Percentiles rank a stretch among this genome's conserved stretches.
These are phyloP conservation scores for Gymnocypris eckloni DNA, from an alignment of 2,797 vertebrate genomes.

Conservation along the genomic window DNA sequence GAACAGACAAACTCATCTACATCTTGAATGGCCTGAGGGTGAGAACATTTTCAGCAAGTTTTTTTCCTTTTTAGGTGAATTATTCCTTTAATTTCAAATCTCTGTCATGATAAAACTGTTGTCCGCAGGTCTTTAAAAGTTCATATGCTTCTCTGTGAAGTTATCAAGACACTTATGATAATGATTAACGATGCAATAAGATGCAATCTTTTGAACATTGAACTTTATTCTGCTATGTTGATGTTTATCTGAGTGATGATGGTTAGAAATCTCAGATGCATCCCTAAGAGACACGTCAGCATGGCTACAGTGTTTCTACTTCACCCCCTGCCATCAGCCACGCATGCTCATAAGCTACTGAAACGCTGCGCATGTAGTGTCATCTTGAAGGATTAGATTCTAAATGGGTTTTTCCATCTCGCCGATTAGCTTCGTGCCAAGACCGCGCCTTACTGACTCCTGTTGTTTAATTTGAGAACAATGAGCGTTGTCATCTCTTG, in stretches of 20 bases:
- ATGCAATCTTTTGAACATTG: slow-evolving; percentile 24
- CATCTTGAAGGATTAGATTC: slow-evolving; percentile 82
- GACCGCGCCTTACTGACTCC: slow-evolving; percentile 71
- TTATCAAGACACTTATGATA: background rate
- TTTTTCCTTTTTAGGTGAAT: background rate
- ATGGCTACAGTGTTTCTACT: slow-evolving; percentile 71
- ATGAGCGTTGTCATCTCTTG: slow-evolving; percentile 50
- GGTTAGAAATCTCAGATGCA: slow-evolving; percentile 58
- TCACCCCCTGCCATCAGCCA: slow-evolving; percentile 69
- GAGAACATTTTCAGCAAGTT: background rate
- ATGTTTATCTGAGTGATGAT: slow-evolving; percentile 50
- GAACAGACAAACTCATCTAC: background rate
- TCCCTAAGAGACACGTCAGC: slow-evolving; percentile 69
- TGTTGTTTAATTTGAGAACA: slow-evolving; percentile 70
- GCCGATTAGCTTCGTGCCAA: slow-evolving; percentile 68
- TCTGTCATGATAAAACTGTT: background rate
- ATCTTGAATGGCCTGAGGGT: background rate
- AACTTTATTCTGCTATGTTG: background rate
- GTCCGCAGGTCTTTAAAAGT: background rate
- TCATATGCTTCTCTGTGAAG: background rate
- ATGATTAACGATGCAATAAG: background rate
- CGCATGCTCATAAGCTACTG: slow-evolving; percentile 80
- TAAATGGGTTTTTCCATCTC: slow-evolving; percentile 76
- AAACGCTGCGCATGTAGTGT: slow-evolving; percentile 78
- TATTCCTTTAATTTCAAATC: background rate